Evolutionary conservation across 2,113 vertebrate species (phyloP).

Genomic region (Stegastes partitus): DNA sequence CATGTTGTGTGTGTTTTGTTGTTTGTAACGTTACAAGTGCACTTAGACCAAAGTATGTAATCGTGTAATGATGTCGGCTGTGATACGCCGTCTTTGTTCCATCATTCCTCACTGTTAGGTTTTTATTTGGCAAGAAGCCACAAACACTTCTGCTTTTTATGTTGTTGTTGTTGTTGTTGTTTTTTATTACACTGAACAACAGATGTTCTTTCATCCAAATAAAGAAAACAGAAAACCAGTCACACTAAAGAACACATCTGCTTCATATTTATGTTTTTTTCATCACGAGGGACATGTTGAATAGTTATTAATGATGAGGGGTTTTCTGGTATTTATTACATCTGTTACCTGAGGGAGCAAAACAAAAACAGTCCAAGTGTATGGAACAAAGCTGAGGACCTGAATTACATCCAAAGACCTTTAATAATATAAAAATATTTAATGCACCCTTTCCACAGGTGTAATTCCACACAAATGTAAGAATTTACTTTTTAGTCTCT

Average conservation of each 20-base stretch:
- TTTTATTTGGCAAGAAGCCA: background rate
- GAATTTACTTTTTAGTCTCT: too few species aligned
- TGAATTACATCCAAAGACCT: too few species aligned
- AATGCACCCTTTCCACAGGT: too few species aligned
- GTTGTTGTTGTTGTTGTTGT: background rate
- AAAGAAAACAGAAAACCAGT: conserved; percentile 11
- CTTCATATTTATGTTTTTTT: background rate
- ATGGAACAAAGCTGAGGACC: too few species aligned
- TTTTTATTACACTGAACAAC: conserved; percentile 21
- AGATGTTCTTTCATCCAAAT: conserved; percentile 16
- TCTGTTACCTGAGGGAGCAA: too few species aligned
- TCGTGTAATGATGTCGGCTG: conserved; percentile 21
- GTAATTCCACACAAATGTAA: too few species aligned
- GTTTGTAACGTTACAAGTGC: conserved; percentile 26
- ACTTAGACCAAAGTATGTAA: conserved; percentile 40
- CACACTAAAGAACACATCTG: background rate
- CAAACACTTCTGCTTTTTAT: background rate
- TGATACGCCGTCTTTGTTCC: conserved; percentile 19
- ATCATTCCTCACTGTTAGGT: conserved; percentile 16
- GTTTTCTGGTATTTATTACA: too few species aligned
- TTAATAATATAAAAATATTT: too few species aligned
- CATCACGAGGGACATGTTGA: background rate
- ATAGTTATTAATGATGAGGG: background rate
- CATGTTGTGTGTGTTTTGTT: conserved; percentile 25
- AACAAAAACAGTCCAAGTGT: too few species aligned